These are phyloP conservation scores for Perca schrenkii DNA, from an alignment of 2,113 vertebrate species.

Conservation along the genomic window DNA sequence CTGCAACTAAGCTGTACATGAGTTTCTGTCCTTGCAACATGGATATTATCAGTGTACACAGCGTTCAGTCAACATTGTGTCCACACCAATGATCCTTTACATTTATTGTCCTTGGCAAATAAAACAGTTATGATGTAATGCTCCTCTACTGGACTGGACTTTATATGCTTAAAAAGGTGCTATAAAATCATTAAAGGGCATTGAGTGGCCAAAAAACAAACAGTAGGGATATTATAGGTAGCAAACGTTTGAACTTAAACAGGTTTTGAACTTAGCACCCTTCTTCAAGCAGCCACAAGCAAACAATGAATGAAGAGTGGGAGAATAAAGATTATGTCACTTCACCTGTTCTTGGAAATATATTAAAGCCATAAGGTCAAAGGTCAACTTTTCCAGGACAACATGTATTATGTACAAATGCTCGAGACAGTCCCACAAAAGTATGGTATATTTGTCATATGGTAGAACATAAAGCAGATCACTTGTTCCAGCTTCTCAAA, in stretches of 20 bases:
- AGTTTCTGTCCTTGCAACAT: neutral
- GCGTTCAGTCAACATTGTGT: neutral
- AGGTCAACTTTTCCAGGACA: neutral
- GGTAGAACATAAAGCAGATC: no score
- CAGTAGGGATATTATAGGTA: neutral
- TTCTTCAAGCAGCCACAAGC: neutral
- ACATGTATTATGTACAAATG: neutral
- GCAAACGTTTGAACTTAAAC: neutral
- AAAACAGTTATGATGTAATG: neutral
- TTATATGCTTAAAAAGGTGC: neutral
- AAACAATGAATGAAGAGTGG: neutral
- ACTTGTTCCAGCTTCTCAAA: no score
- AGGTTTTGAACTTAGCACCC: neutral
- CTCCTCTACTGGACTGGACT: neutral
- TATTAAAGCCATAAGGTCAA: neutral
- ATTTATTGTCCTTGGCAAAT: constrained; percentile 1
- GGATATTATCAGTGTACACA: neutral
- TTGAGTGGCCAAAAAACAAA: neutral
- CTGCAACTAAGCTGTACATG: neutral
- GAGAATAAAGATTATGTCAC: neutral
- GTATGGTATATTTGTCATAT: neutral
- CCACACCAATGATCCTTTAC: no score
- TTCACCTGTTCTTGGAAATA: neutral
- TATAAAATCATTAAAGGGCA: constrained; percentile 6
- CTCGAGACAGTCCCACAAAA: neutral